phyloP scores from a whole-genome alignment of 2,888 invertebrate genomes.

The Eremobia ochroleuca region DNA sequence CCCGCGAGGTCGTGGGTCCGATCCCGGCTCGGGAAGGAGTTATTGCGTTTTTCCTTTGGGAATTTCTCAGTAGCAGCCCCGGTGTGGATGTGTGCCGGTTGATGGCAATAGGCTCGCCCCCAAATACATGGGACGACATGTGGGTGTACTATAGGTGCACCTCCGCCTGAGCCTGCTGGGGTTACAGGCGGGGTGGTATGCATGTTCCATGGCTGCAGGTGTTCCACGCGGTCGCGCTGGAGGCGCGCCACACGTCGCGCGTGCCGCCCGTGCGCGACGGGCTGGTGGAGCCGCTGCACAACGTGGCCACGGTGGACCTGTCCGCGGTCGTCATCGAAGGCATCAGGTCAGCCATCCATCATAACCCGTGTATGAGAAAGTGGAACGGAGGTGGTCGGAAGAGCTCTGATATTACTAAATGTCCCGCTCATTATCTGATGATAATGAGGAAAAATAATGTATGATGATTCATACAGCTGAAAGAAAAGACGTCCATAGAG shows the following conservation, averaged over 20 bases:
- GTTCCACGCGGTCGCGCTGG: slow-evolving; percentile 98
- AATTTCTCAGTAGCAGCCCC: no score
- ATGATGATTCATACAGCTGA: no score
- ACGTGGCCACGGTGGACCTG: slow-evolving; percentile 97
- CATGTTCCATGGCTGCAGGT: slow-evolving; percentile 85
- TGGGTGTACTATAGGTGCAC: no score
- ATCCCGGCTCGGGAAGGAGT: no score
- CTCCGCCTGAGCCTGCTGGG: no score
- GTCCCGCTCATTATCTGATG: background rate
- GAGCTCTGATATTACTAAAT: background rate
- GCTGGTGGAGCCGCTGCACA: slow-evolving; percentile 95
- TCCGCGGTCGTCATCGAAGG: slow-evolving; percentile 99
- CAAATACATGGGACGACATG: no score
- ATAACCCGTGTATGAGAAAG: background rate
- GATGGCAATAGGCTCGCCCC: no score
- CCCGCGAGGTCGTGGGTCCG: no score
- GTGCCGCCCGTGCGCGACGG: slow-evolving; percentile 94
- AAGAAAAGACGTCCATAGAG: background rate
- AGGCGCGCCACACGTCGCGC: slow-evolving; percentile 96
- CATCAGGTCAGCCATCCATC: slow-evolving; percentile 91
- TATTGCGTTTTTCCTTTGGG: no score
- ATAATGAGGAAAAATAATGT: no score
- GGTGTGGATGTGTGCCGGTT: no score
- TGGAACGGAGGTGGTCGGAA: background rate
- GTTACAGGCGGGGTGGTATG: no score